A percentile compares a stretch with the other conserved stretches of the same genome.
Conservation (phyloP, 1,140 invertebrate species). For the roundworm (Caenorhabditis elegans) region WBcel235 BX284604.4:10044501-10045000, state of each 20-base stretch:
- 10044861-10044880: conserved; percentile 53
- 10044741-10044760: conserved; percentile 58
- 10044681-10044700: conserved; percentile 49
- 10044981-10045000: conserved; percentile 22
- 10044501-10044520: conserved; percentile 43
- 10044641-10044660: conserved; percentile 33
- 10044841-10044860: conserved; percentile 45
- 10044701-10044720: conserved; percentile 54
- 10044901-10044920: conserved; percentile 68
- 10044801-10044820: conserved; percentile 47
- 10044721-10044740: conserved; percentile 53
- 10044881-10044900: conserved; percentile 48
- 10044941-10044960: conserved; percentile 50
- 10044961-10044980: conserved; percentile 45
- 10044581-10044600: too few relatives aligned
- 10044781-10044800: conserved; percentile 39
- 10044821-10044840: conserved; percentile 47
- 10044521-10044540: conserved; percentile 44
- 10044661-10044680: conserved; percentile 29
- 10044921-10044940: conserved; percentile 69
- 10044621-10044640: too few relatives aligned
- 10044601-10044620: too few relatives aligned
- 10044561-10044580: conserved; percentile 35
- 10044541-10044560: conserved; percentile 45
- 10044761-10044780: conserved; percentile 45